Percentiles rank a stretch among this genome's conserved stretches.
Conservation (phyloP, 1,140 invertebrate genomes). For the Acromyrmex heyeri region DNA sequence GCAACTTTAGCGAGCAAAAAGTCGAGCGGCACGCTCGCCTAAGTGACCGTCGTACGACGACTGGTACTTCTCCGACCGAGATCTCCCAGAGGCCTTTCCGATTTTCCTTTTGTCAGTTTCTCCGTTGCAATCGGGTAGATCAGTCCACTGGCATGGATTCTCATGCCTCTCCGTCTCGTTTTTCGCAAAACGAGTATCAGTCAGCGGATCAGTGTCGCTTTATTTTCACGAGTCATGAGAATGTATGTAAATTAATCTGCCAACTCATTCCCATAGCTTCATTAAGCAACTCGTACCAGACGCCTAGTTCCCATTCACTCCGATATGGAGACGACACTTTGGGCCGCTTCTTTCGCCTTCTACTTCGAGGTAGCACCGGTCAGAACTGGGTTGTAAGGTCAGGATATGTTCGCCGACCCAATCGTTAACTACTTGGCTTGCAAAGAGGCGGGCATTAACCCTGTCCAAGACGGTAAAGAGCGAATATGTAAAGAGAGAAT, state of each 20-base stretch:
- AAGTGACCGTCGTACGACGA: conserved; percentile 40
- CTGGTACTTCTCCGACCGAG: conserved; percentile 26
- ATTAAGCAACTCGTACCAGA: not conserved
- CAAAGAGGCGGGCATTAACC: conserved; percentile 34
- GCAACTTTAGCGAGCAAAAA: conserved; percentile 48
- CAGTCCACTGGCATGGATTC: conserved; percentile 40
- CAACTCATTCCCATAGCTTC: conserved; percentile 32
- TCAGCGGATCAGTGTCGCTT: conserved; percentile 33
- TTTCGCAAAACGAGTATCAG: conserved; percentile 26
- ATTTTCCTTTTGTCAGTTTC: conserved; percentile 75
- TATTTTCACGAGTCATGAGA: conserved; percentile 47
- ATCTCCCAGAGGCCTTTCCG: conserved; percentile 28
- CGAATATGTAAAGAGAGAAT: not conserved
- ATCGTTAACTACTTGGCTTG: conserved; percentile 47
- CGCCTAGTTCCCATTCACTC: not conserved
- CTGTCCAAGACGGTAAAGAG: not conserved
- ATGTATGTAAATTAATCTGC: conserved; percentile 15
- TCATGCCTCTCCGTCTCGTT: not conserved
- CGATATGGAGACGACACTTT: not conserved
- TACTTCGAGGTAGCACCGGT: not conserved
- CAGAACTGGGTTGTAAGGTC: conserved; percentile 74
- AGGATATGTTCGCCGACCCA: conserved; percentile 41
- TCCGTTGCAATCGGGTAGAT: conserved; percentile 44
- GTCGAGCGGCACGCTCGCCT: conserved; percentile 26
- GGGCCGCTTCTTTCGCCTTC: conserved; percentile 34